A percentile compares a stretch with the other conserved stretches of the same genome.
Evolutionary conservation across 2,113 vertebrate genomes (phyloP).

Genomic region (Sardina pilchardus): DNA sequence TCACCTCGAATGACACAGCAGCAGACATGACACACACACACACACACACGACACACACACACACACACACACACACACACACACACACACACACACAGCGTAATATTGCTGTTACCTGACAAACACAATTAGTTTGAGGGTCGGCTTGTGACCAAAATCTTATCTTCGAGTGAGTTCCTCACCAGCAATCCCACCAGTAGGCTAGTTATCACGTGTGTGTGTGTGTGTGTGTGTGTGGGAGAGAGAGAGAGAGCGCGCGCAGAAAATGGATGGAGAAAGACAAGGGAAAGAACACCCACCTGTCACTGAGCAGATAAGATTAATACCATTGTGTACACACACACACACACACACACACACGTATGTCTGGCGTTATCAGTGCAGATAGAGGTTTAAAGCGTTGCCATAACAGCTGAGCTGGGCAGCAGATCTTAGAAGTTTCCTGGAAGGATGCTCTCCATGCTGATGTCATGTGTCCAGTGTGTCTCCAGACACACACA

Average conservation of each 20-base stretch:
- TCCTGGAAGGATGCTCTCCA: no score
- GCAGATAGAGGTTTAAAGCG: no score
- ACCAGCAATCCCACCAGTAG: not conserved
- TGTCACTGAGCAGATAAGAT: not conserved
- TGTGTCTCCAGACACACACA: no score
- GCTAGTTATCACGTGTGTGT: not conserved
- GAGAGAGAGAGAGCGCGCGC: not conserved
- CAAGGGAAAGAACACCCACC: not conserved
- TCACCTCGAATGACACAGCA: constrained; percentile 14
- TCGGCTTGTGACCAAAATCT: no score
- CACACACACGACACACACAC: constrained; percentile 2
- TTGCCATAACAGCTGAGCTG: no score
- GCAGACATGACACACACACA: not conserved
- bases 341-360: not conserved
- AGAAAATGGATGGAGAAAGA: not conserved
- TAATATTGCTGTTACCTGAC: not conserved
- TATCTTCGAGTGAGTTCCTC: not conserved
- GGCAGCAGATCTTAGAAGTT: no score
- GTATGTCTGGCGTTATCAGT: no score
- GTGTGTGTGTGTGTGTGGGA: not conserved
- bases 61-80: constrained; percentile 20
- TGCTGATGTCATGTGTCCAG: no score
- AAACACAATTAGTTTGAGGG: not conserved
- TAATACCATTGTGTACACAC: not conserved
- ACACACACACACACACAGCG: not conserved